A percentile compares a stretch with the other conserved stretches of the same genome.
Conservation (phyloP, 2,888 invertebrate species). For the Mycogona germanica region DNA sequence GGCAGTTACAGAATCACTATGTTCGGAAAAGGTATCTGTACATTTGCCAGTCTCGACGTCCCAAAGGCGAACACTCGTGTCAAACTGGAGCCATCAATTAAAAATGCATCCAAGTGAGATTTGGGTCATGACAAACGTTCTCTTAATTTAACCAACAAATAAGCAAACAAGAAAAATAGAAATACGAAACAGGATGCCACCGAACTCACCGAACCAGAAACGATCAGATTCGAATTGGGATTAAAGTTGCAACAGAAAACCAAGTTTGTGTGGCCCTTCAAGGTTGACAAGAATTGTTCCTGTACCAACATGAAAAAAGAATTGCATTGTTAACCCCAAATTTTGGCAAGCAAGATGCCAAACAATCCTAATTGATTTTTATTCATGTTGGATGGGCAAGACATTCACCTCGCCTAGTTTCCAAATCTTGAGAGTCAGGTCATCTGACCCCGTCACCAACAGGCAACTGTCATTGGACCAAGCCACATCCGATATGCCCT, state of each 20-base stretch:
- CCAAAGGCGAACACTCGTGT: constrained; percentile 98
- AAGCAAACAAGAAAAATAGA: background rate
- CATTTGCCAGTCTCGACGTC: constrained; percentile 96
- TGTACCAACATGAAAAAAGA: constrained; percentile 34
- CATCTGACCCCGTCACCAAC: constrained; percentile 87
- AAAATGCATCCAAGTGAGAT: background rate
- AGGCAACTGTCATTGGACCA: constrained; percentile 96
- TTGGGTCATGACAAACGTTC: background rate
- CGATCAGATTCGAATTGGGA: constrained; percentile 97
- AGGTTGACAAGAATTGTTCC: constrained; percentile 94
- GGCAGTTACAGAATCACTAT: constrained; percentile 98
- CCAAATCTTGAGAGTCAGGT: constrained; percentile 93
- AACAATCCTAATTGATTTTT: background rate
- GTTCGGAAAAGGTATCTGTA: constrained; percentile 94
- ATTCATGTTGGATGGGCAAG: constrained; percentile 27
- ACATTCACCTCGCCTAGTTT: constrained; percentile 80
- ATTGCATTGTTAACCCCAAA: constrained; percentile 8
- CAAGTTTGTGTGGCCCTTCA: constrained; percentile 99
- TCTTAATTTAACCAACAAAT: constrained; percentile 8
- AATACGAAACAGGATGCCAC: background rate
- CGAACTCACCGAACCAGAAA: constrained; percentile 79
- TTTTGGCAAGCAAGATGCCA: constrained; percentile 1
- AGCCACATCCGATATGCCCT: constrained; percentile 93
- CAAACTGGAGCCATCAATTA: constrained; percentile 58
- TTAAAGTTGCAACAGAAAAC: constrained; percentile 99